Conservation (phyloP, 2,113 vertebrate genomes). For the Pteropus alecto region DNA sequence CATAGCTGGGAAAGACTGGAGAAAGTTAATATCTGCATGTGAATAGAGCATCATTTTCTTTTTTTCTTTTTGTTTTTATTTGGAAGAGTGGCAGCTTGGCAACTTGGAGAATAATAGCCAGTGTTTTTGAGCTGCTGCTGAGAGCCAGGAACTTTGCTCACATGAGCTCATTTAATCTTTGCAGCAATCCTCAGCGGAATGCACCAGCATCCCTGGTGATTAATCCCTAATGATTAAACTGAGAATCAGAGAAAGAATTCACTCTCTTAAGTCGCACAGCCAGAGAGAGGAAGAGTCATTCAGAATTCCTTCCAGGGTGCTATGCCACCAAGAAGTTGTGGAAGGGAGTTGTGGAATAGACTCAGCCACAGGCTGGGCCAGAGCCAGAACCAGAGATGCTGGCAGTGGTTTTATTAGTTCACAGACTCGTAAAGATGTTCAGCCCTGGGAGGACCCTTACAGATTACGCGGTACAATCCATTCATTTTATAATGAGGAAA, state of each 20-base stretch:
- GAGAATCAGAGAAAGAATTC: not conserved
- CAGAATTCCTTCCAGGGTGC: not conserved
- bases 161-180: not conserved
- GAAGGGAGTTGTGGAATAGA: not conserved
- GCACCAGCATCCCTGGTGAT: not conserved
- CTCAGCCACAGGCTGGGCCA: not conserved
- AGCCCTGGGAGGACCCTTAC: not conserved
- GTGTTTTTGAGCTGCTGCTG: not conserved
- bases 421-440: fast-evolving
- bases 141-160: not conserved
- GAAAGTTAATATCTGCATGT: not conserved
- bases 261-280: not conserved
- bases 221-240: not conserved
- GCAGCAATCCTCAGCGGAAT: fast-evolving
- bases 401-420: not conserved
- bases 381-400: fast-evolving
- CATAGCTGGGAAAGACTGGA: not conserved
- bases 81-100: not conserved
- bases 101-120: not conserved
- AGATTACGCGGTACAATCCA: not conserved
- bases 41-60: not conserved
- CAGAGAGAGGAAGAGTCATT: not conserved
- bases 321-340: fast-evolving
- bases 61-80: not conserved
- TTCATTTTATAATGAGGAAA: not conserved